Conservation (phyloP, 2,797 vertebrate species). For the Anguilla pacifica region DNA sequence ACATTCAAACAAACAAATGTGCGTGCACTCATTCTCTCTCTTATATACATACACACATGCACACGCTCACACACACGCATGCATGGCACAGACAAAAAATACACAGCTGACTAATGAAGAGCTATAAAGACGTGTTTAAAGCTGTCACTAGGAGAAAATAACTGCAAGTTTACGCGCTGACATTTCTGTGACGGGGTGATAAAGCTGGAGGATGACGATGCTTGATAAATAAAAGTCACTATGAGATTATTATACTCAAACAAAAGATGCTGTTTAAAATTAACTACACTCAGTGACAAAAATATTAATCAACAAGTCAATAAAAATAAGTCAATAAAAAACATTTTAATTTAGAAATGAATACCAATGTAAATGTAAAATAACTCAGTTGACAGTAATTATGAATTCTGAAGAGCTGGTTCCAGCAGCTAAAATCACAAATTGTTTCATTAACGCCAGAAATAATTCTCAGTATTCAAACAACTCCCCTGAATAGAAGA, state of each 20-base stretch:
- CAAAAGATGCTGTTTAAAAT: background rate
- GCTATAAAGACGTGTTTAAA: background rate
- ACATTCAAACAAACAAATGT: too few relatives aligned
- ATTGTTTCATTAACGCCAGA: background rate
- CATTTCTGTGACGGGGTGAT: background rate
- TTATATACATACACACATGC: background rate
- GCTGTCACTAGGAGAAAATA: background rate
- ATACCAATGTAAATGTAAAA: background rate
- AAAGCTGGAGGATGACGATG: background rate
- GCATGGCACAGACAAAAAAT: background rate
- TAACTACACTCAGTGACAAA: background rate
- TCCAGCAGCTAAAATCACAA: background rate
- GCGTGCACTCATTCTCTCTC: background rate
- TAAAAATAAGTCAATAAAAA: background rate
- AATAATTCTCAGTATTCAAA: background rate
- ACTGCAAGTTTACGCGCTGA: background rate
- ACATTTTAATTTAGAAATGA: background rate
- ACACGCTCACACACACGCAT: background rate
- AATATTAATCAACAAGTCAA: background rate
- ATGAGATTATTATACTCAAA: background rate
- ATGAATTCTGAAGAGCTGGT: background rate
- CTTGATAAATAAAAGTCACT: constrained; percentile 25
- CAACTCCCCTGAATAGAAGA: background rate
- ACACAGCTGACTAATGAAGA: background rate
- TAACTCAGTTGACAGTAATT: background rate